A percentile compares a stretch with the other conserved stretches of the same genome.
These are phyloP conservation scores for Actias luna DNA, from an alignment of 2,888 invertebrate species.

Conservation along the genomic window DNA sequence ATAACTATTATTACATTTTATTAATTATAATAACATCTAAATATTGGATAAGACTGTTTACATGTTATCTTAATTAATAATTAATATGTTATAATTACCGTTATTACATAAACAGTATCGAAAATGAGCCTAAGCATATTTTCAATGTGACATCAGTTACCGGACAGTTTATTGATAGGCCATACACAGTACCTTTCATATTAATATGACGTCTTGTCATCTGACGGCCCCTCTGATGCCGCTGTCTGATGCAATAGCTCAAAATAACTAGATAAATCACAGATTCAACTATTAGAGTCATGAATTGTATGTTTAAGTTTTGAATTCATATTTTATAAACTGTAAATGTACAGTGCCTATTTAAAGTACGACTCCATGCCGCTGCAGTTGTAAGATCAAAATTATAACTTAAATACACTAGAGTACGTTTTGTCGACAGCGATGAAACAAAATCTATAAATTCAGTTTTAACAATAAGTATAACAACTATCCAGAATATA, in stretches of 20 bases:
- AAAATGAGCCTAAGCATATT: background rate
- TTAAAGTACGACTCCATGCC: background rate
- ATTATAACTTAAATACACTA: background rate
- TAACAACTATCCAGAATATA: background rate
- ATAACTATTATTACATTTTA: background rate
- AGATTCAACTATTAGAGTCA: background rate
- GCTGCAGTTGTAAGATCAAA: background rate
- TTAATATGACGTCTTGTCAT: constrained; percentile 43
- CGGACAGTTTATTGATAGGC: constrained; percentile 45
- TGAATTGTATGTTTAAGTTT: background rate
- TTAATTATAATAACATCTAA: background rate
- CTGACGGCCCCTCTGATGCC: constrained; percentile 36
- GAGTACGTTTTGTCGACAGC: background rate
- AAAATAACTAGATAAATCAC: constrained; percentile 26
- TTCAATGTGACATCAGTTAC: constrained; percentile 55
- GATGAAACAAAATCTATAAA: background rate
- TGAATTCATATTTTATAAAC: background rate
- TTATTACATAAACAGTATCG: constrained; percentile 8
- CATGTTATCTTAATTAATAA: constrained; percentile 1
- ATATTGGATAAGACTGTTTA: background rate
- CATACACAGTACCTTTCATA: constrained; percentile 45
- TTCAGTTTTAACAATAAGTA: background rate
- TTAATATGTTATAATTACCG: constrained; percentile 13
- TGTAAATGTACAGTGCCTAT: background rate
- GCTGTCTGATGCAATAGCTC: constrained; percentile 37